Evolutionary conservation across 2,797 vertebrate genomes (phyloP), one percentile per base, ranked within the genome.

Genomic region (Cryptoprocta ferox): DNA sequence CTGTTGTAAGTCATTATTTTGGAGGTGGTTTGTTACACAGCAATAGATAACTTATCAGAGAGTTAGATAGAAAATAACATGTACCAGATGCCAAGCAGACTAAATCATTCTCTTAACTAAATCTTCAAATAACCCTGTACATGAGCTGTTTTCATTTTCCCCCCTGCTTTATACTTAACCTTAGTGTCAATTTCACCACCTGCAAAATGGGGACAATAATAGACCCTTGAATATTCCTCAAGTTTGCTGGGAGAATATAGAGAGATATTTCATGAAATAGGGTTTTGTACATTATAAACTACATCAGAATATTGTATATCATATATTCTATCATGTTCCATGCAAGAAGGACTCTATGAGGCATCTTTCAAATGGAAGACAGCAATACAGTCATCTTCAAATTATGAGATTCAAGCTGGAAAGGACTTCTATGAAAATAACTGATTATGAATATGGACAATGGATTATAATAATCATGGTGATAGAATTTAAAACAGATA

Each of bases 101-200:
- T 39, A 79, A 91, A 73, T 75, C 59, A 79, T 78, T 84, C 39
- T 92, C 48, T 88, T 53, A 32, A 32, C 26, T 94, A 68, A 39
- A 80, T 84, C 79, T 81, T 91, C 73, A 78, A 56, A 81, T 45
- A 91, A 68, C 42, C 86, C n/a, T 53, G n/a, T 50, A 82, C 96
- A 89, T 71, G 42, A 63, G 39, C 42, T 68, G 53, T 65, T 42
- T 32, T 37, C 42, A 32, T 30, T 73, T 89, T 63, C 1, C 10
- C n/a, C 18, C 39, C 39, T 50, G 71, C 37, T 89, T 94, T 61
- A 53, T 53, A n/a, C 45, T n/a, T 94, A 78, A 92, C 16, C 9
- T 94, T 90, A 79, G 42, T 83, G 45, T 90, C 81, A 16, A 30
- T 91, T 92, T 92, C 12, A 93, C 59, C 26, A 68, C 48, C 56